Evolutionary conservation across 2,797 vertebrate genomes (phyloP), one percentile per base, ranked within the genome.

Genomic region (Hapalemur alaotrensis): DNA sequence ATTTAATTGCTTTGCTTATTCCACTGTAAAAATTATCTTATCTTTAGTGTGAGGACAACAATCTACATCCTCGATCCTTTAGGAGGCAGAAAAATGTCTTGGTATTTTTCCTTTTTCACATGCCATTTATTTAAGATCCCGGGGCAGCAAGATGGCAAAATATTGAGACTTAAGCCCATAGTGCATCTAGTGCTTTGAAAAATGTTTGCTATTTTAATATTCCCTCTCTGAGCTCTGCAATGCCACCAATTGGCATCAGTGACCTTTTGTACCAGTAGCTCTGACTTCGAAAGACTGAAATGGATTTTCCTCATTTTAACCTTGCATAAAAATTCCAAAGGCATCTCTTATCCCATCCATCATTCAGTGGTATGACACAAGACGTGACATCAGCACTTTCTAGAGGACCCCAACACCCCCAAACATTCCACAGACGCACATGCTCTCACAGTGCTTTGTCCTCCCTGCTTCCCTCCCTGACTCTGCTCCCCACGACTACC

Each of bases 291-390:
- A 97, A 72, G 35, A 61, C 28, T 41, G 25, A 93, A 96, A 89
- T 54, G 61, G 8, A 0, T 95, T 97, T 98, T 89, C 35, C 81
- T 95, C 70, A 92, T 94, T 92, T 92, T 95, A 97, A 65, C 14
- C 43, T 91, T 30, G n/a, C n/a, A 46, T 23, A 89, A 82, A 97
- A 18, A 88, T 93, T 97, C 88, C 96, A 67, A 97, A 97, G 84
- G 23, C 79, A 67, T 65, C n/a, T 43, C 43, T 73, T 30, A 78
- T 63, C 70, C 38, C 3, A 35, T 4, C 1, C 75, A 63, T 83
- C 94, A 96, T 38, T 57, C 95, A 50, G 30, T 17, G 14, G 38
- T 43, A 32, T 2, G 61, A 41, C 15, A 67, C 35, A 84, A 73
- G 84, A 92, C 32, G 10, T 30, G 89, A 82, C 69, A 89, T 30